A percentile compares a stretch with the other conserved stretches of the same genome.
Conservation (phyloP, 1,140 invertebrate species). For the Drosophila burlai region DNA sequence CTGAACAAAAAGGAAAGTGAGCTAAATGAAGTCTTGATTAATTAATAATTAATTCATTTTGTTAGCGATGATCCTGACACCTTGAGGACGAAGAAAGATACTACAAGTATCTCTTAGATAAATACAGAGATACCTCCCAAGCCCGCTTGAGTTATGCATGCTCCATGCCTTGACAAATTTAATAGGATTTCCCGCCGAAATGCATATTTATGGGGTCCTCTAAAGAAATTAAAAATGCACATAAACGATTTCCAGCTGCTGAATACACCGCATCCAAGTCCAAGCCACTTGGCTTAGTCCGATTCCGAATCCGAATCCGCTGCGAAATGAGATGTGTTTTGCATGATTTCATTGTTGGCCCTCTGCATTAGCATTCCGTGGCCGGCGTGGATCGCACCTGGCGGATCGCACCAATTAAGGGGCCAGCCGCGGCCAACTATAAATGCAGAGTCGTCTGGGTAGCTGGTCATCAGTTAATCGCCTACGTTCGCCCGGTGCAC, state of each 20-base stretch:
- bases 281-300: background rate
- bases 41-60: too few species aligned
- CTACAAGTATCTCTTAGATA: background rate
- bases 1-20: background rate
- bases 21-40: too few species aligned
- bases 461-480: constrained; percentile 68
- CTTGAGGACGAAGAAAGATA: too few species aligned
- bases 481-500: constrained; percentile 70
- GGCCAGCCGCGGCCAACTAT: constrained; percentile 42
- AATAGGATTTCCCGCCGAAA: constrained; percentile 2
- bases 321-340: constrained; percentile 62
- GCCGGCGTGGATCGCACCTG: constrained; percentile 11
- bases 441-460: constrained; percentile 52
- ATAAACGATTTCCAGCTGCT: constrained; percentile 17
- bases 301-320: background rate
- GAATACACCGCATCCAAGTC: background rate
- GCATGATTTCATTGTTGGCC: constrained; percentile 72
- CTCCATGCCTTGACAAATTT: background rate
- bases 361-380: constrained; percentile 65
- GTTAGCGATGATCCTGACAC: background rate
- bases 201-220: constrained; percentile 14
- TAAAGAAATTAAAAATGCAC: constrained; percentile 31
- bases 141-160: background rate
- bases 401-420: constrained; percentile 46
- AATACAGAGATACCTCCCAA: too few species aligned